These are phyloP conservation scores for Apodemia duryi DNA, from an alignment of 2,888 invertebrate species.

Conservation along the genomic window DNA sequence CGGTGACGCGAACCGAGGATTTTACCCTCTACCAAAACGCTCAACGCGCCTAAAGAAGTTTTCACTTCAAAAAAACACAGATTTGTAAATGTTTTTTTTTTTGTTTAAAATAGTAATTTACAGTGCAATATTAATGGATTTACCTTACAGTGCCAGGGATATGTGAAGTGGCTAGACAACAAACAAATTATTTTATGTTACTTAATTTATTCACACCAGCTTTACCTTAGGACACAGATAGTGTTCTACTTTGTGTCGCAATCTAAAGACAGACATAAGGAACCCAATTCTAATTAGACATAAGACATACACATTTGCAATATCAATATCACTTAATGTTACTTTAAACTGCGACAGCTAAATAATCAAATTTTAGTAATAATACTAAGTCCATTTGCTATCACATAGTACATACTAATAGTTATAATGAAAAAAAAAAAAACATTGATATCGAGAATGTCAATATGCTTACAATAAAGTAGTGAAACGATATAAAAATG, in stretches of 20 bases:
- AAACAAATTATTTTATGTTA: neutral
- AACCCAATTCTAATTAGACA: neutral
- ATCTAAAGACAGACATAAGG: neutral
- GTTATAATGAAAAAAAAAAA: neutral
- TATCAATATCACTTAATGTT: neutral
- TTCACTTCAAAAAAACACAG: too few species aligned
- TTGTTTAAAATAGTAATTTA: too few species aligned
- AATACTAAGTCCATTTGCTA: neutral
- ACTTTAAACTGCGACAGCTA: neutral
- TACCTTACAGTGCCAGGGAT: neutral
- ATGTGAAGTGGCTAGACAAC: neutral
- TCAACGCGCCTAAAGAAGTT: too few species aligned
- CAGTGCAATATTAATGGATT: too few species aligned
- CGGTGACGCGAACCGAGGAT: too few species aligned
- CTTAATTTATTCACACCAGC: conserved; percentile 11
- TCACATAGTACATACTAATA: neutral
- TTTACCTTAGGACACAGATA: neutral
- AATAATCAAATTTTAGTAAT: neutral
- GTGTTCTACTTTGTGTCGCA: neutral
- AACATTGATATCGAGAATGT: neutral
- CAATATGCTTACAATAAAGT: neutral
- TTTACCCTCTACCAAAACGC: too few species aligned
- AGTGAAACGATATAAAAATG: neutral
- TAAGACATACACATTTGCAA: neutral
- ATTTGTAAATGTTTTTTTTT: too few species aligned